Evolutionary conservation across 2,113 vertebrate species (phyloP), one percentile per base, ranked within the genome.

Genomic region (Grallaria varia): DNA sequence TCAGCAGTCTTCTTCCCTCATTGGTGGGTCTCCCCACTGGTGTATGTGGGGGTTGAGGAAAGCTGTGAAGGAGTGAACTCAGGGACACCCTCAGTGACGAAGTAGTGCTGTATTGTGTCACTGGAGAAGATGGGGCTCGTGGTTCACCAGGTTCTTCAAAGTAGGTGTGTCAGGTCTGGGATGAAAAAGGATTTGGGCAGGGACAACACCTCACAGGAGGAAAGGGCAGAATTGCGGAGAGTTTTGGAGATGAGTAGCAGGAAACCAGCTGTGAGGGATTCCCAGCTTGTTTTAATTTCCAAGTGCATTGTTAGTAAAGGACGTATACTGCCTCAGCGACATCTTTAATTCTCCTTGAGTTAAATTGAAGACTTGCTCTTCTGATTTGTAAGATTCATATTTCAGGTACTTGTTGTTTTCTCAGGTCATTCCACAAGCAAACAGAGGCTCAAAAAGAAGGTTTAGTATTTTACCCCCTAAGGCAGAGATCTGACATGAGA

Each of bases 51-150:
- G 10, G 1, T 1, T 45, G 20, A 68, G 14, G 35, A 68, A 8
- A 79, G 4, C 8, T 0, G 0, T 21, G 37, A 64, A 69, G 22
- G 23, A 80, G 8, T 37, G 33, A 82, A 33, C 15, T 79, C 25
- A 44, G 31, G n/a, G 27, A 40, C 9, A 12, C 27, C 3, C 7
- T 55, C 3, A 9, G 4, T 9, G 33, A 47, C 33, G 37, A 76
- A 40, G 12, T 4, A 5, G 8, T 28, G 12, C 3, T 45, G 23
- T 22, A 31, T 69, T 37, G 8, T 12, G 33, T 4, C 33, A 24
- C 12, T 0, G 1, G 10, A 47, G 33, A 20, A 74, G 20, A 42
- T 5, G 55, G 7, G 5, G 3, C 33, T 44, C 3, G 1, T 12
- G 10, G 15, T 31, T 30, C 9, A 49, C 58, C 49, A 8, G 16